These are phyloP conservation scores for Syndactyla subalaris DNA, from an alignment of 2,797 vertebrate genomes.

Conservation along the genomic window DNA sequence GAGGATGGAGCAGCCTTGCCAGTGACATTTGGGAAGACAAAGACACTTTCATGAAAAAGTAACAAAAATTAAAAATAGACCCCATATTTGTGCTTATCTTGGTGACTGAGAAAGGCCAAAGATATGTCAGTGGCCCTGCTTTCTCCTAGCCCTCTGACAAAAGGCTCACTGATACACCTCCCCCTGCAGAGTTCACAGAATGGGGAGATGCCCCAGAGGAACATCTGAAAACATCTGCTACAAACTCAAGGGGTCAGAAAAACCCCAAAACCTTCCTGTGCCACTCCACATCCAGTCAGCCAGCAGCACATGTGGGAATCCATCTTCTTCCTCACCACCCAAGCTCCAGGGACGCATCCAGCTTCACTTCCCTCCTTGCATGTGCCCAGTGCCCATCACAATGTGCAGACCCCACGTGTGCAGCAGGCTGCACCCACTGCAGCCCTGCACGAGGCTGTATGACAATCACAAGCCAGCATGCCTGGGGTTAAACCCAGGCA, in stretches of 20 bases:
- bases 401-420: fast-evolving
- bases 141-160: background rate
- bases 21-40: background rate
- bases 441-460: background rate
- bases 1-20: background rate
- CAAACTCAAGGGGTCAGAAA: background rate
- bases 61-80: background rate
- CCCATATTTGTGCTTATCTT: background rate
- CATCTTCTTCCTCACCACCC: background rate
- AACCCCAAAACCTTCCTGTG: background rate
- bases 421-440: background rate
- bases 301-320: background rate
- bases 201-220: background rate
- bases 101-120: background rate
- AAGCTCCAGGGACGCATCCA: background rate
- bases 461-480: background rate
- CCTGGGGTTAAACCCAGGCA: background rate
- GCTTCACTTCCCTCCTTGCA: background rate
- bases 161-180: background rate
- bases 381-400: background rate
- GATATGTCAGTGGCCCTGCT: background rate
- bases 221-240: background rate
- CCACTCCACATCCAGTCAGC: background rate
- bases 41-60: background rate
- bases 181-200: background rate